phyloP scores from a whole-genome alignment of 2,888 invertebrate species.

The Drosophila austrosaltans region DNA sequence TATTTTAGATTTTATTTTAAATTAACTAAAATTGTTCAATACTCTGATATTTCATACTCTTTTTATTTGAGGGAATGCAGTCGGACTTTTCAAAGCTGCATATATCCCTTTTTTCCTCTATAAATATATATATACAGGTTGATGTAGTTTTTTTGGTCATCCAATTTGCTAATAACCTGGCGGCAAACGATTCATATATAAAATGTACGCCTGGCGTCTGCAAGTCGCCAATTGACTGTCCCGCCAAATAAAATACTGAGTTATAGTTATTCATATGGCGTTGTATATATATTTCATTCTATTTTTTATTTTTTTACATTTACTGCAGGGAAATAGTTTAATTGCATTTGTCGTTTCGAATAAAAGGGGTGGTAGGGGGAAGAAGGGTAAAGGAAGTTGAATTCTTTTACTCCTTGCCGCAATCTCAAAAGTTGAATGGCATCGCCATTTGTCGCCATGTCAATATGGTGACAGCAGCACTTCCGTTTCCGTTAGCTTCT shows the following conservation, averaged over 20 bases:
- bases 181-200: constrained; percentile 35
- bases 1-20: neutral
- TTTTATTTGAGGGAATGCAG: too few species aligned
- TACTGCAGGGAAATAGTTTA: constrained; percentile 73
- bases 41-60: neutral
- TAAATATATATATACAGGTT: too few species aligned
- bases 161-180: constrained; percentile 73
- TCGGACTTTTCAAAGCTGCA: neutral
- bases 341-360: constrained; percentile 62
- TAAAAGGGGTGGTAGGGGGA: constrained; percentile 18
- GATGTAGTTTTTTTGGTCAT: constrained; percentile 50
- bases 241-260: constrained; percentile 29
- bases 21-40: too few species aligned
- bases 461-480: constrained; percentile 74
- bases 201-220: constrained; percentile 43
- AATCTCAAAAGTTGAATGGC: constrained; percentile 64
- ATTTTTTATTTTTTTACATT: constrained; percentile 47
- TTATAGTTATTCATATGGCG: constrained; percentile 71
- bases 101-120: constrained; percentile 21
- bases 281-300: constrained; percentile 43
- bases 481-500: constrained; percentile 68
- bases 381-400: neutral
- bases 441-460: constrained; percentile 71
- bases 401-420: constrained; percentile 49
- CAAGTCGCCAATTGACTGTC: constrained; percentile 54